Percentiles rank a stretch among this genome's conserved stretches.
phyloP scores from a whole-genome alignment of 92 coral and sea anemone species.

The Bergia sp. region DNA sequence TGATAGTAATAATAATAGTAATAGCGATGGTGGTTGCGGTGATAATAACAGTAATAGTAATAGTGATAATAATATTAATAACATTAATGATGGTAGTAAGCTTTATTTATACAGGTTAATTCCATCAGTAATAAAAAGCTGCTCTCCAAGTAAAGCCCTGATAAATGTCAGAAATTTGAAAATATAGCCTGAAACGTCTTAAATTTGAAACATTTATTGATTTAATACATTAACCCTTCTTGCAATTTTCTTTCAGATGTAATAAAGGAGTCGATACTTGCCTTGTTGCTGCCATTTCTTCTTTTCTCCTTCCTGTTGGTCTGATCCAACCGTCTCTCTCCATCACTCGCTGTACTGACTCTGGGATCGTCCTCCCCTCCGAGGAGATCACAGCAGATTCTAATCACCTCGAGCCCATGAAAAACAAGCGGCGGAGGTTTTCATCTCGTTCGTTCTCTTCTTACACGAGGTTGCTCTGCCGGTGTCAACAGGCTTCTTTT shows the following conservation, averaged over 20 bases:
- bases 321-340: constrained; percentile 25
- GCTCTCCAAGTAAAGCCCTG: no score
- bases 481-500: not conserved
- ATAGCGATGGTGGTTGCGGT: no score
- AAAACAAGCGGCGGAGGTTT: constrained; percentile 25
- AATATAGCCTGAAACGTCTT: no score
- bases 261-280: not conserved
- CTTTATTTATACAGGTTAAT: no score
- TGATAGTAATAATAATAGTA: no score
- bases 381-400: constrained; percentile 22
- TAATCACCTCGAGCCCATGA: not conserved
- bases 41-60: no score
- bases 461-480: not conserved
- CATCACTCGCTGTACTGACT: constrained; percentile 44
- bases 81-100: no score
- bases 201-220: not conserved
- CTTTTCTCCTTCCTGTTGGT: constrained; percentile 35
- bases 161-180: no score
- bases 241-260: constrained; percentile 31
- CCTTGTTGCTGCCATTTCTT: not conserved
- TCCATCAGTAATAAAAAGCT: no score
- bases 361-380: constrained; percentile 19
- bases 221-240: not conserved
- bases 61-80: no score
- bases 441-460: not conserved